These are phyloP conservation scores for Eretmodus cyanostictus DNA, from an alignment of 2,113 vertebrate species.

Conservation along the genomic window DNA sequence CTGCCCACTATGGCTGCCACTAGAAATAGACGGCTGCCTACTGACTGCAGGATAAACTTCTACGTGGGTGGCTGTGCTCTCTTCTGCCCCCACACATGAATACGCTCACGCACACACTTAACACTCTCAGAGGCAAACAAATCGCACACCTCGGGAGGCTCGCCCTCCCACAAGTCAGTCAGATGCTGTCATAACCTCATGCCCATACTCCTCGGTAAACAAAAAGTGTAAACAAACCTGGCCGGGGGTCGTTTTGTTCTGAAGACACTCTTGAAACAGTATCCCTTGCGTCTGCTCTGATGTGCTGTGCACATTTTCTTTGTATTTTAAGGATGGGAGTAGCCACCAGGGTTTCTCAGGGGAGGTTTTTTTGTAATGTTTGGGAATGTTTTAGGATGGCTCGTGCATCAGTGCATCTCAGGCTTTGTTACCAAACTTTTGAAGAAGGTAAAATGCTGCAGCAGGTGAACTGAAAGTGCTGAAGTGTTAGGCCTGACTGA, in stretches of 20 bases:
- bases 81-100: conserved; percentile 36
- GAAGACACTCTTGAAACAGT: not conserved
- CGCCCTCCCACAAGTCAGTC: conserved; percentile 34
- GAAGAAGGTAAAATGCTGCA: not conserved
- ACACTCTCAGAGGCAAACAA: not conserved
- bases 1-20: conserved; percentile 55
- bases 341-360: not conserved
- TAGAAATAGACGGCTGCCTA: conserved; percentile 69
- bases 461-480: not conserved
- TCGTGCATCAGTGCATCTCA: not conserved
- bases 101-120: not conserved
- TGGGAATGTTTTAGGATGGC: not conserved
- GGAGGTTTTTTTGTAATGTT: not conserved
- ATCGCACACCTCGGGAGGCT: not conserved
- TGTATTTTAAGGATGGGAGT: not conserved
- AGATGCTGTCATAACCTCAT: conserved; percentile 48
- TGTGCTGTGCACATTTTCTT: not conserved
- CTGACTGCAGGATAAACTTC: conserved; percentile 55
- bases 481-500: not conserved
- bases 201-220: conserved; percentile 36
- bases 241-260: not conserved
- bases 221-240: conserved; percentile 7
- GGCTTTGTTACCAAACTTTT: not conserved
- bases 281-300: not conserved
- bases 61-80: conserved; percentile 48